Conservation (phyloP, 2,888 invertebrate genomes). For the Trissolcus brochymenae region DNA sequence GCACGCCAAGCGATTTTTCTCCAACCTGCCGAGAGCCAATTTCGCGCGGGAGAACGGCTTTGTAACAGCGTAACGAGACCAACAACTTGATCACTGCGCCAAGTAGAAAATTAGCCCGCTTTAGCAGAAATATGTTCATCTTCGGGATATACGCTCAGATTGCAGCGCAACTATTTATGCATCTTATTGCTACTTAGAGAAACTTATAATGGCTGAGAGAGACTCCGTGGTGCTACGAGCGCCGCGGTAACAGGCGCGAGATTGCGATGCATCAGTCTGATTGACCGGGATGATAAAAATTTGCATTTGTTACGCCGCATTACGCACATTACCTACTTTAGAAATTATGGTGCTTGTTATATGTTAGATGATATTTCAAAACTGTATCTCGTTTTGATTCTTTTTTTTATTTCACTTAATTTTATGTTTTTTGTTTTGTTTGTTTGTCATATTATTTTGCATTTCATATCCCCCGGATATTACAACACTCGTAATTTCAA, state of each 20-base stretch:
- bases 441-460: too few relatives aligned
- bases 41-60: slow-evolving; percentile 33
- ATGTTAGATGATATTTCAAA: not conserved
- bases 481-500: too few relatives aligned
- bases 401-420: too few relatives aligned
- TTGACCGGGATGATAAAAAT: slow-evolving; percentile 48
- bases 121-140: slow-evolving; percentile 34
- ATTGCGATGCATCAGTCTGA: slow-evolving; percentile 48
- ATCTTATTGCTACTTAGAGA: slow-evolving; percentile 48
- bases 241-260: slow-evolving; percentile 31
- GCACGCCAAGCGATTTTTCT: slow-evolving; percentile 51
- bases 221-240: slow-evolving; percentile 12
- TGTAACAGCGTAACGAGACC: slow-evolving; percentile 55
- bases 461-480: too few relatives aligned
- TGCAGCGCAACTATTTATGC: slow-evolving; percentile 42
- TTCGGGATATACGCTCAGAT: slow-evolving; percentile 32
- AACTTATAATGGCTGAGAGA: slow-evolving; percentile 29
- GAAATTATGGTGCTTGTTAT: slow-evolving; percentile 42
- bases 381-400: too few relatives aligned
- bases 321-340: slow-evolving; percentile 30
- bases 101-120: slow-evolving; percentile 52
- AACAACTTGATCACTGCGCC: slow-evolving; percentile 51
- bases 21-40: slow-evolving; percentile 37
- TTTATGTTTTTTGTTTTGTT: too few relatives aligned
- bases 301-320: slow-evolving; percentile 43